These are phyloP conservation scores for Gulo gulo DNA, from an alignment of 2,113 vertebrate species.

Conservation along the genomic window DNA sequence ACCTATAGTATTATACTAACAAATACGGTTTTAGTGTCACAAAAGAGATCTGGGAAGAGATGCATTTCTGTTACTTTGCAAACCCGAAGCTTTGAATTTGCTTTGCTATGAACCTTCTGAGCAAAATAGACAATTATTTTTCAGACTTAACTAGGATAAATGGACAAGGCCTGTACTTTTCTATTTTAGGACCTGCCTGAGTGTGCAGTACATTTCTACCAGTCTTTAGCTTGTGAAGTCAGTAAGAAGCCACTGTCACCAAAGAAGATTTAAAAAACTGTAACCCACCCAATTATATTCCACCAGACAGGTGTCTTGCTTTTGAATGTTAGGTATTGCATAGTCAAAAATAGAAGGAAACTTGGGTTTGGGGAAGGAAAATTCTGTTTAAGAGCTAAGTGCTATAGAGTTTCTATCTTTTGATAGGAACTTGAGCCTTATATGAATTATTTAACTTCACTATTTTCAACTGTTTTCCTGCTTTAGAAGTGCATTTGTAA, in stretches of 20 bases:
- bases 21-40: neutral
- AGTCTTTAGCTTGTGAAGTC: neutral
- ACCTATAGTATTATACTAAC: neutral
- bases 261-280: neutral
- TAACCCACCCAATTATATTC: neutral
- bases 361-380: neutral
- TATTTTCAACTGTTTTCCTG: neutral
- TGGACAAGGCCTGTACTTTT: neutral
- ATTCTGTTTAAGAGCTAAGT: neutral
- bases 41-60: neutral
- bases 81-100: neutral
- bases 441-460: neutral
- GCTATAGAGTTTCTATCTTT: neutral
- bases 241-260: neutral
- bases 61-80: neutral
- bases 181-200: neutral
- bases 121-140: constrained; percentile 27
- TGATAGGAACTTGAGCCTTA: neutral
- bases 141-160: neutral
- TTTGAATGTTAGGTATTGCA: neutral
- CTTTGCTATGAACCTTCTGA: neutral
- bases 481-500: neutral
- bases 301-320: neutral
- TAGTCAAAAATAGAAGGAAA: neutral
- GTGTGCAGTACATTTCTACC: neutral